These are phyloP conservation scores for Paedocypris sp. DNA, from an alignment of 2,113 vertebrate species.

Conservation along the genomic window DNA sequence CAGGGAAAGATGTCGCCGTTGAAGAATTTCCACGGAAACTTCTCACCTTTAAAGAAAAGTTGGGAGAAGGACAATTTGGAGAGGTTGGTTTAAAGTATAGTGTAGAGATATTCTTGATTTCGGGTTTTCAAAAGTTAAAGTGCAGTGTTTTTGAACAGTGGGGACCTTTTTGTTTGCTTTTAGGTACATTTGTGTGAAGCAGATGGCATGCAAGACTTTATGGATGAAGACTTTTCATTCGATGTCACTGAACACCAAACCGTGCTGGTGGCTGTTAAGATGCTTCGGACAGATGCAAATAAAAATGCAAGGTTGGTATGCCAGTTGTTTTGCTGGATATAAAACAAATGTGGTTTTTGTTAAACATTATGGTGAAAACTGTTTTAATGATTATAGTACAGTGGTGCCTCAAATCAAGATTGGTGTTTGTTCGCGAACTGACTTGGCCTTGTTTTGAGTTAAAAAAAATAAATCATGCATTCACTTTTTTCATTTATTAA, in stretches of 20 bases:
- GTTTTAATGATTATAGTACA: too few relatives aligned
- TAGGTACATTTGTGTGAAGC: slow-evolving; percentile 97
- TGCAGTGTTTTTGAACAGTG: too few relatives aligned
- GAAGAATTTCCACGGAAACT: slow-evolving; percentile 90
- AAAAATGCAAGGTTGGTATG: slow-evolving; percentile 84
- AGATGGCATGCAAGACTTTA: slow-evolving; percentile 88
- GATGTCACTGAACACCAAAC: slow-evolving; percentile 63
- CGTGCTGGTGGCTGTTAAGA: slow-evolving; percentile 90
- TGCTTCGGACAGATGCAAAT: slow-evolving; percentile 92
- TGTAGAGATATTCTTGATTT: not conserved
- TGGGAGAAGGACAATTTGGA: slow-evolving; percentile 96
- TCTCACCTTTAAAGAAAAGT: slow-evolving; percentile 89
- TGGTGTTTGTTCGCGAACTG: too few relatives aligned
- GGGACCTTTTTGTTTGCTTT: not conserved
- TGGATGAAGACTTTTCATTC: slow-evolving; percentile 74
- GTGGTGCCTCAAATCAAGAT: too few relatives aligned
- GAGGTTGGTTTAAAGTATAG: slow-evolving; percentile 67
- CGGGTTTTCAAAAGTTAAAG: too few relatives aligned
- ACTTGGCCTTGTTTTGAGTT: too few relatives aligned
- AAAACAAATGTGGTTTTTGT: too few relatives aligned
- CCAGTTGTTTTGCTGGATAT: too few relatives aligned
- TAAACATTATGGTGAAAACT: too few relatives aligned
- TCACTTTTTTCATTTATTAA: too few relatives aligned
- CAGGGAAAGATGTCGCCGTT: slow-evolving; percentile 81
- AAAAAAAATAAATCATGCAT: too few relatives aligned